Evolutionary conservation across 1,140 invertebrate species (phyloP), one percentile per base, ranked within the genome.

Genomic region (Aculops lycopersici): DNA sequence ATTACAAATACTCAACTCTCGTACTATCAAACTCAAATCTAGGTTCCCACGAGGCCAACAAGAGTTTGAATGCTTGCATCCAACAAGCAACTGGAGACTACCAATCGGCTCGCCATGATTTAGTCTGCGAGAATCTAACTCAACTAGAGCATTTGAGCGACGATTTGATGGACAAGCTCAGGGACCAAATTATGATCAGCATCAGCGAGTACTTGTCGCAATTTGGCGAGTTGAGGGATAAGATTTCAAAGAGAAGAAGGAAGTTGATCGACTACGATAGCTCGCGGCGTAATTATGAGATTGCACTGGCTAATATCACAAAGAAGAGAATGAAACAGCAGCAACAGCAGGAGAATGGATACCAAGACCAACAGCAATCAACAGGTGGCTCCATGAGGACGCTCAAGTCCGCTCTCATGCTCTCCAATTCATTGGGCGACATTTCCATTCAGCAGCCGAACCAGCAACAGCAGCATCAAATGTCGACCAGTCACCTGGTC

Each of bases 211-310:
- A 31, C 24, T 8, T n/a, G 24, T n/a, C 8, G n/a, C 8, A 31
- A n/a, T 31, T 31, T n/a, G n/a, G 8, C n/a, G 24, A n/a, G 8
- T 8, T 31, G 8, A 31, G 88, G 79, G 79, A 81, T 70, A 86
- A 88, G 59, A 77, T 94, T 45, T 76, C 86, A 51, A 95, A 95
- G 59, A 68, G 86, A 46, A 80, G 81, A 35, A 65, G 88, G 38
- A 95, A 95, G 58, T 60, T 94, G 46, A 79, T 90, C n/a, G 86
- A 95, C 57, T 95, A 78, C 57, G 88, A 95, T 61, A 74, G 78
- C 49, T 76, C 86, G 52, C 68, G 83, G 52, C 86, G 94, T 58
- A 81, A 71, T 54, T 74, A 84, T 55, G 81, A 90, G 56, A 74
- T 84, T 53, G 70, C 71, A 39, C 77, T 74, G 57, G 48, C 50